phyloP scores from a whole-genome alignment of 1,140 invertebrate genomes.

The Oedothorax gibbosus region DNA sequence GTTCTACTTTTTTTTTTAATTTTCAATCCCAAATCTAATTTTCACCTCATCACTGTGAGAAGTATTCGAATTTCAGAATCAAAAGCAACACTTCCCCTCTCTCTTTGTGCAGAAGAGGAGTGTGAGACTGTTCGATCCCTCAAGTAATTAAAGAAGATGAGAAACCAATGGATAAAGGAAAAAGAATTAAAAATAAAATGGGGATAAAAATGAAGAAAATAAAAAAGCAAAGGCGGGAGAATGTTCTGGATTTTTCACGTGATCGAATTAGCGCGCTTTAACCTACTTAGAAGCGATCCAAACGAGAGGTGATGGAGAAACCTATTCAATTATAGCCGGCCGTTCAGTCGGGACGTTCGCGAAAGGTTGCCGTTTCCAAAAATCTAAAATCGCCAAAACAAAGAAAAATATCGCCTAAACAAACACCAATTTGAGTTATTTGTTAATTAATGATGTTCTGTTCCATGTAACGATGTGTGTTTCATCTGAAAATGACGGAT shows the following conservation, averaged over 20 bases:
- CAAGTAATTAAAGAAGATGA: conserved; percentile 51
- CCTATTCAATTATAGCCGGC: conserved; percentile 41
- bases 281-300: conserved; percentile 22
- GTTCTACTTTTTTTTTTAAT: conserved; percentile 14
- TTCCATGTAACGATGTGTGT: too few species aligned
- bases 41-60: conserved; percentile 38
- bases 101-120: background rate
- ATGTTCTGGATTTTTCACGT: conserved; percentile 31
- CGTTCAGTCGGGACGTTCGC: background rate
- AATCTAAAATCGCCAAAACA: too few species aligned
- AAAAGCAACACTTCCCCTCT: background rate
- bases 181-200: conserved; percentile 2
- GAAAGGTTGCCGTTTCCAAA: too few species aligned
- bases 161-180: conserved; percentile 15
- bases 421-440: too few species aligned
- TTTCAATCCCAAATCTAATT: conserved; percentile 48
- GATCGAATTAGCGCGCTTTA: conserved; percentile 49
- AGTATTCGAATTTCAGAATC: conserved; percentile 43
- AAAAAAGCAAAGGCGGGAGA: background rate
- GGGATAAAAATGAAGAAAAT: background rate
- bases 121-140: background rate
- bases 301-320: conserved; percentile 35
- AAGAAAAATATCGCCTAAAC: too few species aligned
- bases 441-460: too few species aligned
- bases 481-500: too few species aligned